Evolutionary conservation across 2,888 invertebrate species (phyloP), one percentile per base, ranked within the genome.

Genomic region (Eupithecia pulchellata): DNA sequence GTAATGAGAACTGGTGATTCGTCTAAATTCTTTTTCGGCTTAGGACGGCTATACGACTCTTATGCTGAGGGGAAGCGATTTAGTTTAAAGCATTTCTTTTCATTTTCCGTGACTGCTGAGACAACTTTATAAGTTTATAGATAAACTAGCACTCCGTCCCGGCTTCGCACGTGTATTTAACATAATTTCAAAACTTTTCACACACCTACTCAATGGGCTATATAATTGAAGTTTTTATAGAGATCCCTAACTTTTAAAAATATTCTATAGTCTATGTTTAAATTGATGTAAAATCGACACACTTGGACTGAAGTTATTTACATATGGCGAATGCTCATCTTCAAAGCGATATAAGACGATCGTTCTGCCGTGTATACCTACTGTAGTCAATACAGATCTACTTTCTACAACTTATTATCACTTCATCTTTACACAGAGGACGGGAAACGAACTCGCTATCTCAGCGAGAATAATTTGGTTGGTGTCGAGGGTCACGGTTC

Each of bases 371-470:
- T 42, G 39, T 6, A 8, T 32, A 39, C 17, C 39, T 17, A 32
- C 32, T 4, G 0, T 1, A 60, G 8, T 29, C 5, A n/a, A 32
- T 20, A 30, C 25, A 36, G 61, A 29, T 34, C 69, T 52, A 66
- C 60, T 71, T 72, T 71, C 39, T 25, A 30, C 32, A 71, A 32
- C 62, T 69, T 70, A 78, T 78, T 78, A 80, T 81, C 82, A 73
- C 75, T 74, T 66, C 76, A 81, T 82, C 83, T 79, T 77, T 75
- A 72, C 80, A 80, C 79, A 76, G 71, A 76, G 72, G 30, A 61
- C 83, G 81, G 83, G 86, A 87, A 85, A 87, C 87, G 84, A 88
- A 89, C 81, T 80, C 74, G 82, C 82, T 84, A 85, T 84, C 84
- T 83, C 75, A 87, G 85, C 75, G 73, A 73, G 72, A 75, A 75